Evolutionary conservation across 2,113 vertebrate species (phyloP).

Genomic region (Mola mola): DNA sequence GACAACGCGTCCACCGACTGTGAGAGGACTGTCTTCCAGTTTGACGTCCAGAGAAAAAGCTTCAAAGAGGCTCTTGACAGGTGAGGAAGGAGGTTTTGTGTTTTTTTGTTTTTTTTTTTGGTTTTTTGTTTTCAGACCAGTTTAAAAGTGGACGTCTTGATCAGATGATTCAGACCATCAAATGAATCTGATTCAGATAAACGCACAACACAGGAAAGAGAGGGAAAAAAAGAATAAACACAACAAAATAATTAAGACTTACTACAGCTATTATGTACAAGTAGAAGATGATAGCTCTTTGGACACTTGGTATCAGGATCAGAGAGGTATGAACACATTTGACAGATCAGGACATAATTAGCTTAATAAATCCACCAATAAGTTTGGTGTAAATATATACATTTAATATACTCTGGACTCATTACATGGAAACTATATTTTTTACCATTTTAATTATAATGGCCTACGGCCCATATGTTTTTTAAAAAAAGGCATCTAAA

Average conservation of each 20-base stretch:
- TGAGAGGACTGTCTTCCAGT: slow-evolving; percentile 96
- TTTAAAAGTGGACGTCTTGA: slow-evolving; percentile 5
- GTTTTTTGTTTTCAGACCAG: slow-evolving; percentile 2
- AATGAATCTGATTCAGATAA: slow-evolving; percentile 22
- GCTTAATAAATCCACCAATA: too few relatives aligned
- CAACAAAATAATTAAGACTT: not conserved
- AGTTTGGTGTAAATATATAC: too few relatives aligned
- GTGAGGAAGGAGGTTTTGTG: slow-evolving; percentile 80
- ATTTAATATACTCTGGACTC: too few relatives aligned
- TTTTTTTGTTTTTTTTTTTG: slow-evolving; percentile 18
- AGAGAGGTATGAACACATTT: too few relatives aligned
- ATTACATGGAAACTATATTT: too few relatives aligned
- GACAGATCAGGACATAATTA: too few relatives aligned
- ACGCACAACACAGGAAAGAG: slow-evolving; percentile 12
- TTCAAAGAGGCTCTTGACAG: slow-evolving; percentile 96
- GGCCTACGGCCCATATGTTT: too few relatives aligned
- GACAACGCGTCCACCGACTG: slow-evolving; percentile 98
- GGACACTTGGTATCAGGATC: too few relatives aligned
- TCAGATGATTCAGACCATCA: not conserved
- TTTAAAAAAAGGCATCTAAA: too few relatives aligned
- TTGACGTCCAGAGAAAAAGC: slow-evolving; percentile 94
- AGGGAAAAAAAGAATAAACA: slow-evolving; percentile 8
- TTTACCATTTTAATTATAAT: too few relatives aligned
- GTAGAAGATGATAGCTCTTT: not conserved
- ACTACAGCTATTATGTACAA: not conserved